phyloP scores from a whole-genome alignment of 2,113 vertebrate genomes.

The Coturnix japonica region DNA sequence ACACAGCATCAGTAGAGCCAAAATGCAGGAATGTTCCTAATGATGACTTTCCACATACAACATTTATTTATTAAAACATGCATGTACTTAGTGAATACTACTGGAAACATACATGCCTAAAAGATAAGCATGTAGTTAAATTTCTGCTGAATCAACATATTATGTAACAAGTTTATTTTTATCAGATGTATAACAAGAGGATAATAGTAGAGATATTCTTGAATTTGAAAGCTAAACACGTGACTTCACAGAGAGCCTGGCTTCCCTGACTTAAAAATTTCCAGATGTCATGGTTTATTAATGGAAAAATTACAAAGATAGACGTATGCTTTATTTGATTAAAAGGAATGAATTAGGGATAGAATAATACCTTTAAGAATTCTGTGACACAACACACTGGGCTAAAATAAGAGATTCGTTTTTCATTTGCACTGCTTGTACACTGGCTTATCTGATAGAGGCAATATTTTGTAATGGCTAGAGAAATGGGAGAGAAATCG shows the following conservation, averaged over 20 bases:
- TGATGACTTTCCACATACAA: background rate
- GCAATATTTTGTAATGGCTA: background rate
- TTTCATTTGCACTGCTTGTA: background rate
- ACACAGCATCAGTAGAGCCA: accelerated
- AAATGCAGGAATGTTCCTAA: background rate
- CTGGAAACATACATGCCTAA: background rate
- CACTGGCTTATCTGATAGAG: background rate
- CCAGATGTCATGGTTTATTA: background rate
- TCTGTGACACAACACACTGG: background rate
- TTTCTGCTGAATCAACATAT: constrained; percentile 34
- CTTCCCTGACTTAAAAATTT: constrained; percentile 5
- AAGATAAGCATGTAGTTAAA: background rate
- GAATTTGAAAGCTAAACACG: background rate
- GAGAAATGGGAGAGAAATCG: background rate
- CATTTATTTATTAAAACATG: background rate
- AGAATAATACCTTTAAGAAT: background rate
- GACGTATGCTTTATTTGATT: background rate
- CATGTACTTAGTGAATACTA: background rate
- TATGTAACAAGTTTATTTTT: constrained; percentile 54
- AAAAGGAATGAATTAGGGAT: constrained; percentile 1
- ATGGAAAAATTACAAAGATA: background rate
- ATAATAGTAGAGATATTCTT: background rate
- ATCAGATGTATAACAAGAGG: constrained; percentile 1
- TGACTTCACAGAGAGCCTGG: background rate
- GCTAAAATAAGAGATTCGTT: background rate